Evolutionary conservation across 1,140 invertebrate genomes (phyloP), one percentile per base, ranked within the genome.

Genomic region (Pseudomyrmex flavicornis): DNA sequence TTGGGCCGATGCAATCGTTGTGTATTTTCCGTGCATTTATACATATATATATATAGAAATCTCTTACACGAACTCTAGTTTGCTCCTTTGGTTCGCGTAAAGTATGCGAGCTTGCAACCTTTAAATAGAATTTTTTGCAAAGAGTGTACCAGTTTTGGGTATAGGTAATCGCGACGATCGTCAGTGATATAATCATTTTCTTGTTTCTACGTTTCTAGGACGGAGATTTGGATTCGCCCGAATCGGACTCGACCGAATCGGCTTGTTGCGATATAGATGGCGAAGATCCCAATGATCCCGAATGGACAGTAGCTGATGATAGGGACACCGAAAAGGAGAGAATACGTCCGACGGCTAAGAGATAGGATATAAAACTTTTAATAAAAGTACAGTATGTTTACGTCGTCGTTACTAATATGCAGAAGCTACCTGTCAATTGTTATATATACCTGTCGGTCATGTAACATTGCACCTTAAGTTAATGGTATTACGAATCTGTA

Each of bases 241-340:
- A 95, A 85, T 95, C 95, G 76, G 96, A 96, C 88, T 95, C 95
- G 22, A 96, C 96, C 13, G 95, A 96, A 88, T 96, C 96, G 44
- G 95, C 95, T 22, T 94, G 92, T 82, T 94, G 93, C 79, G 95
- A 95, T 56, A 94, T 95, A 82, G 95, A 95, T 59, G 96, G 95
- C 4, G 97, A 97, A 88, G 97, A 97, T 93, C 97, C 97, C 1
- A 97, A 97, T 91, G 97, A 98, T 94, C 96, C 96, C 2, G 97
- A 98, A 91, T 98, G 97, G 97, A 95, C 95, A 50, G 95, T 95
- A 56, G 95, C 91, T 35, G 93, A 94, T 74, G 93, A 93, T 63
- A 90, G 93, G 66, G 92, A 94, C 73, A 91, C 89, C 85, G 93
- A 94, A 89, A 94, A 94, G 87, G 94, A 94, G 76, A 91, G 93